phyloP scores from a whole-genome alignment of 2,797 vertebrate genomes.

The Hippopotamyrus pictus region DNA sequence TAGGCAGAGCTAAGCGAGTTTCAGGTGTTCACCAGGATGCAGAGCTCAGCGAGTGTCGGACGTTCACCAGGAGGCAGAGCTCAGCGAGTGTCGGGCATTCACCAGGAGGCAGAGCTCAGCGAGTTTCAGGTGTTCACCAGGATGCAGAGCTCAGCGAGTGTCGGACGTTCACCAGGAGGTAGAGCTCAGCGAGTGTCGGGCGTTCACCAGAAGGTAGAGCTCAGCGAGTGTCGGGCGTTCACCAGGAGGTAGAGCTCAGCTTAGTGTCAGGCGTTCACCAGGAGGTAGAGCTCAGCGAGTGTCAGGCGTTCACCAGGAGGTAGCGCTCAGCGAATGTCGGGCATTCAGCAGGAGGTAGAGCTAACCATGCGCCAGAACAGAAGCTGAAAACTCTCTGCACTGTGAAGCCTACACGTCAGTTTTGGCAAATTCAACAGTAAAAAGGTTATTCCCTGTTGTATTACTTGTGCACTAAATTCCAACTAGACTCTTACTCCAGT shows the following conservation, averaged over 20 bases:
- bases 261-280: not conserved
- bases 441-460: not conserved
- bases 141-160: too few relatives aligned
- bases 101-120: too few relatives aligned
- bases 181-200: too few relatives aligned
- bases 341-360: not conserved
- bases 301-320: not conserved
- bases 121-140: too few relatives aligned
- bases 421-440: not conserved
- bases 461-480: not conserved
- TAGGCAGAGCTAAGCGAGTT: not conserved
- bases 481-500: not conserved
- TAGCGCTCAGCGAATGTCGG: not conserved
- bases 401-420: not conserved
- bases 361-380: not conserved
- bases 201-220: too few relatives aligned
- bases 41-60: too few relatives aligned
- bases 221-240: too few relatives aligned
- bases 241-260: not conserved
- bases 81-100: too few relatives aligned
- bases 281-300: not conserved
- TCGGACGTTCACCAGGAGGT: too few relatives aligned
- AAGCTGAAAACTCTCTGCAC: not conserved
- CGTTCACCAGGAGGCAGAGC: too few relatives aligned
- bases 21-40: not conserved